Evolutionary conservation across 2,113 vertebrate genomes (phyloP), one percentile per base, ranked within the genome.

Genomic region (Syrrhaptes paradoxus): DNA sequence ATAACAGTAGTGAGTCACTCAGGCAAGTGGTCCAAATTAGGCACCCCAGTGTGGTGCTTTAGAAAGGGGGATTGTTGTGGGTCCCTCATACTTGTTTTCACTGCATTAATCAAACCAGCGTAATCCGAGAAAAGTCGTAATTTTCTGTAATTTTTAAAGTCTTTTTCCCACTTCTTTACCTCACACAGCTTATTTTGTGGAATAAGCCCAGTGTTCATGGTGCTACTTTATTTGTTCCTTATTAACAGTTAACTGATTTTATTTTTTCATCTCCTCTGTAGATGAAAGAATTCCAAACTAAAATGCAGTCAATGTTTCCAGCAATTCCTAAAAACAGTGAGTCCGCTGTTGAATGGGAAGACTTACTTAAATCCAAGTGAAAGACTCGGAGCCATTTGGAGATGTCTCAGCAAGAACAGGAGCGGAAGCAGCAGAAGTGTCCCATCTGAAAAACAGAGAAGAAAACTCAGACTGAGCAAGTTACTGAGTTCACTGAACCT

Each of bases 271-370:
- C 65, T 96, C 71, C 93, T 85, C 96, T 97, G 18, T 93, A 99
- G 99, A 94, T 99, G 81, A 97, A 98, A 80, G 99, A 99, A 93
- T 99, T 99, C 93, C 97, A 66, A 80, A 98, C 96, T 95, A 99
- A 99, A 98, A 99, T 99, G 98, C 99, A 98, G 80, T 98, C 98
- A 31, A 28, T 99, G 73, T 99, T 99, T 76, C 99, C 99, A 66
- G 62, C 98, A 74, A 96, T 99, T 97, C 98, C 98, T 32, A 99
- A 98, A 98, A 98, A 89, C 38, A 70, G 95, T 0, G 92, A 95
- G 15, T 78, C 96, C 6, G 73, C 91, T 38, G 85, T 96, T 14
- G 97, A 97, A 91, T 99, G 99, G 99, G 98, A 99, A 91, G 95
- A 98, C 6, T 89, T 98, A 32, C 96, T 98, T 91, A 98, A 97